Evolutionary conservation across 2,888 invertebrate species (phyloP).

Genomic region (Nomada lathburiana): DNA sequence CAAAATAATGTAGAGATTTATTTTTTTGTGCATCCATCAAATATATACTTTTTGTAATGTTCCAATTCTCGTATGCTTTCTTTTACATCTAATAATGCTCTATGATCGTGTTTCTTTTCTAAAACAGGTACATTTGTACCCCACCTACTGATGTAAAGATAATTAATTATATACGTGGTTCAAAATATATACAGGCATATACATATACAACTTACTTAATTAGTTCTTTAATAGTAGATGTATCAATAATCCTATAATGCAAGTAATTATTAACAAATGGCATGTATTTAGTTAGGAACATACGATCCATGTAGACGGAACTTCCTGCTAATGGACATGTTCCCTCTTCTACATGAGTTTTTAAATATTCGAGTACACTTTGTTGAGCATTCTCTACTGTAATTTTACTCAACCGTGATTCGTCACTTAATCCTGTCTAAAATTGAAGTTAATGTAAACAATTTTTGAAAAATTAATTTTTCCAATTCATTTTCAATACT

Average conservation of each 20-base stretch:
- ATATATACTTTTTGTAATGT: constrained; percentile 87
- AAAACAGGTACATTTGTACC: constrained; percentile 87
- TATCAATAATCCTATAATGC: constrained; percentile 97
- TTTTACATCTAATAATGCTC: constrained; percentile 92
- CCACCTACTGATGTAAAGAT: constrained; percentile 87
- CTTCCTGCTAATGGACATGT: constrained; percentile 94
- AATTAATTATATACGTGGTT: neutral
- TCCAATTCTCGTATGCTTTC: constrained; percentile 94
- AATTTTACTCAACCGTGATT: constrained; percentile 89
- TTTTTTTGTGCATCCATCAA: constrained; percentile 36
- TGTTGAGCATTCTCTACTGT: constrained; percentile 89
- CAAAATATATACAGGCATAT: neutral
- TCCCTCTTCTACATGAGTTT: constrained; percentile 85
- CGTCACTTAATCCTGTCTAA: constrained; percentile 91
- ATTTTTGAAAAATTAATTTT: neutral
- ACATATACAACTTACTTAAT: constrained; percentile 78
- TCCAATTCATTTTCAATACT: constrained; percentile 12
- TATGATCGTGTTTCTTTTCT: constrained; percentile 85
- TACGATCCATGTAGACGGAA: constrained; percentile 93
- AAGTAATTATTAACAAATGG: constrained; percentile 91
- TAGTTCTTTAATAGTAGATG: constrained; percentile 95
- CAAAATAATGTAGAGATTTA: neutral
- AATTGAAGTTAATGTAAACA: neutral
- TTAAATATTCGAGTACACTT: constrained; percentile 89
- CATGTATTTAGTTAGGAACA: constrained; percentile 94